Evolutionary conservation across 2,113 vertebrate species (phyloP).

Genomic region (Anarhynchus alexandrinus): DNA sequence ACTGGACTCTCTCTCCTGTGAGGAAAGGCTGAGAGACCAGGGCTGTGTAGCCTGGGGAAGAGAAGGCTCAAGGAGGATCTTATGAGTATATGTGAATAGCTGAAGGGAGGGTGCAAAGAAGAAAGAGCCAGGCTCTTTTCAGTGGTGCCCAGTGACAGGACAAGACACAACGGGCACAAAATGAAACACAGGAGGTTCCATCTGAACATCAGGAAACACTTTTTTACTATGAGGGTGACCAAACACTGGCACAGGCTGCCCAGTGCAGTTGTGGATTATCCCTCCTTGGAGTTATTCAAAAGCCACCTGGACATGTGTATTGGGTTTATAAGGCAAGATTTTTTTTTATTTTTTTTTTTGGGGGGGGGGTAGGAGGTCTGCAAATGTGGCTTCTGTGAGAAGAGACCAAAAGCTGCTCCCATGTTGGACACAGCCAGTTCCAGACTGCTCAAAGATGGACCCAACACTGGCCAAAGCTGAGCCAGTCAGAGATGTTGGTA

Average conservation of each 20-base stretch:
- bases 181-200: background rate
- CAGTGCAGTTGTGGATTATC: background rate
- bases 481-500: too few relatives aligned
- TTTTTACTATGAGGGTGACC: too few relatives aligned
- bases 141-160: too few relatives aligned
- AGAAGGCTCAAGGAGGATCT: too few relatives aligned
- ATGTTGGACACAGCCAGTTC: background rate
- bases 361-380: background rate
- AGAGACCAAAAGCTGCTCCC: background rate
- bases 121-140: too few relatives aligned
- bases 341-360: too few relatives aligned
- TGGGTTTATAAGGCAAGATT: background rate
- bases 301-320: background rate
- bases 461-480: too few relatives aligned
- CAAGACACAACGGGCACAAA: background rate
- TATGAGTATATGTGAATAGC: too few relatives aligned
- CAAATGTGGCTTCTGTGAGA: background rate
- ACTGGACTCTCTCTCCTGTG: background rate
- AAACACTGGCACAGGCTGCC: too few relatives aligned
- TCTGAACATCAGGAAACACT: too few relatives aligned
- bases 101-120: too few relatives aligned
- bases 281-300: background rate
- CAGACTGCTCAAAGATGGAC: too few relatives aligned
- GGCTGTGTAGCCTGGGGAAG: background rate
- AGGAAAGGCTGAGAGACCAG: background rate